Conservation (phyloP, 2,888 invertebrate genomes). For the Elegia similella region DNA sequence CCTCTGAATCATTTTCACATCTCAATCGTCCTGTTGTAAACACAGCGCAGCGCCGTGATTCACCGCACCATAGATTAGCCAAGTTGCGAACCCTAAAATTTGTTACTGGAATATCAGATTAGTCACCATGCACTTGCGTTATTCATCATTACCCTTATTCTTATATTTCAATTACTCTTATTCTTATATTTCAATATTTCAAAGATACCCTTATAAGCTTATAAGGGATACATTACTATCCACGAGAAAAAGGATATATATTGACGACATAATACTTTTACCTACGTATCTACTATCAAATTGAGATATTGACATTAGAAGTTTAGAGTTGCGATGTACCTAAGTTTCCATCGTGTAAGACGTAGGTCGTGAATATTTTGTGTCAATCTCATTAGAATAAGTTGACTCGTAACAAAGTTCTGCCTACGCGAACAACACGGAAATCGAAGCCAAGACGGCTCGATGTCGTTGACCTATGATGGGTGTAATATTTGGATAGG, state of each 20-base stretch:
- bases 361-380: conserved; percentile 31
- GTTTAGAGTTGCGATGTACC: no score
- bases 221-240: no score
- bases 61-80: neutral
- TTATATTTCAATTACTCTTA: no score
- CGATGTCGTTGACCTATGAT: conserved; percentile 26
- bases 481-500: conserved; percentile 17
- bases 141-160: neutral
- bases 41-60: neutral
- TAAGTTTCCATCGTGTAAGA: neutral
- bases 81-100: conserved; percentile 1
- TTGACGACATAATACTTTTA: no score
- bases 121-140: conserved; percentile 1
- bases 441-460: conserved; percentile 20
- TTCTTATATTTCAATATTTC: no score
- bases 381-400: conserved; percentile 28
- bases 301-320: no score
- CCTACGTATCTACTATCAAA: no score
- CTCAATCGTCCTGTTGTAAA: neutral
- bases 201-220: no score
- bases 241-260: no score
- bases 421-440: conserved; percentile 27
- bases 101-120: conserved; percentile 8
- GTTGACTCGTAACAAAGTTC: conserved; percentile 29
- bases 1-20: neutral